phyloP scores from a whole-genome alignment of 2,113 vertebrate species.

The Muntiacus reevesi region DNA sequence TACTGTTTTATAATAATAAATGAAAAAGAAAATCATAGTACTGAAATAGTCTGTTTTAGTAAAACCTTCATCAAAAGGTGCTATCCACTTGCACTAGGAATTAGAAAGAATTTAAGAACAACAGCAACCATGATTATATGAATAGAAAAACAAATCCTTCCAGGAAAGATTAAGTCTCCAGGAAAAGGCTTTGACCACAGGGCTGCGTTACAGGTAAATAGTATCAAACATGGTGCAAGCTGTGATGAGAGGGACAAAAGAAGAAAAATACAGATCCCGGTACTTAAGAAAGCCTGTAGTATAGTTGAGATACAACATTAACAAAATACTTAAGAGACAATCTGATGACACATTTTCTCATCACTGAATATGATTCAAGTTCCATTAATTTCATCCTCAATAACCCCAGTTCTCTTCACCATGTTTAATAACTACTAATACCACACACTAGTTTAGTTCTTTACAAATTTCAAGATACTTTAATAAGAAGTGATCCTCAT shows the following conservation, averaged over 20 bases:
- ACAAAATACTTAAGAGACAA: neutral
- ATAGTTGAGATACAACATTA: neutral
- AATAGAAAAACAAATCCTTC: neutral
- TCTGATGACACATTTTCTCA: neutral
- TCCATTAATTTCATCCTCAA: neutral
- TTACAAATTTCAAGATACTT: slow-evolving; percentile 12
- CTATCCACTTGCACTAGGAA: neutral
- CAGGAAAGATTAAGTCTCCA: neutral
- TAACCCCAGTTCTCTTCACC: neutral
- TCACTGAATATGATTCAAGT: neutral
- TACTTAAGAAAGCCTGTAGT: neutral
- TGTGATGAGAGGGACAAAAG: neutral
- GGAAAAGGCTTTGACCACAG: neutral
- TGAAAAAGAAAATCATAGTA: neutral
- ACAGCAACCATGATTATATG: neutral
- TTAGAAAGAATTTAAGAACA: neutral
- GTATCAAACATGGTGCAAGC: neutral
- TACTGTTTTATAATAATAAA: neutral
- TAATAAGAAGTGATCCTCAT: neutral
- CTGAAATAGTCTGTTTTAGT: neutral
- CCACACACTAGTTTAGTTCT: neutral
- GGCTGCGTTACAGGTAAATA: neutral
- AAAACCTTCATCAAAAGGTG: neutral
- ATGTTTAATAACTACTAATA: neutral
- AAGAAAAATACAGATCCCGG: neutral